Evolutionary conservation across 2,797 vertebrate genomes (phyloP).

Genomic region (Phyllotis vaccarum): DNA sequence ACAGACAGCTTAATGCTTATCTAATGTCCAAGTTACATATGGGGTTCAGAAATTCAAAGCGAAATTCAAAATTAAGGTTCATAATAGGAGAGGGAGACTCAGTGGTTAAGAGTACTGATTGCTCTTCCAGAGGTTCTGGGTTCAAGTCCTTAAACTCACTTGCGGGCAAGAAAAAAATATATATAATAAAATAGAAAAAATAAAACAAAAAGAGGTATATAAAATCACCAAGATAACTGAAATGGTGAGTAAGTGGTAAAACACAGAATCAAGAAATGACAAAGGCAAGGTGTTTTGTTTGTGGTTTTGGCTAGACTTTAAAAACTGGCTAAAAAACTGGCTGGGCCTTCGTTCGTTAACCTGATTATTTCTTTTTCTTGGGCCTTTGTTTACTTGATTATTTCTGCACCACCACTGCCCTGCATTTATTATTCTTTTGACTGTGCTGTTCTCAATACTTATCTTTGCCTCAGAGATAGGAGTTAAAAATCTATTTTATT

Average conservation of each 20-base stretch:
- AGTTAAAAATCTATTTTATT: constrained; percentile 20
- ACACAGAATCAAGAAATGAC: constrained; percentile 23
- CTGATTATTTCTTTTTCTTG: neutral
- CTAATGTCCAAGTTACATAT: constrained; percentile 18
- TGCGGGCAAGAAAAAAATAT: neutral
- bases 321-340: no score
- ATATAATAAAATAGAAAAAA: neutral
- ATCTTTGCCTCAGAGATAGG: neutral
- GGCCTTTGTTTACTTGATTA: neutral
- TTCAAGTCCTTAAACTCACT: neutral
- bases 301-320: neutral
- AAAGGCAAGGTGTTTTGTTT: constrained; percentile 23
- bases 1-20: constrained; percentile 14
- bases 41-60: constrained; percentile 29
- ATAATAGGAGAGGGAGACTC: neutral
- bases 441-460: constrained; percentile 19
- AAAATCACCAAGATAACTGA: neutral
- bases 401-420: no score
- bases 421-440: neutral
- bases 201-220: neutral
- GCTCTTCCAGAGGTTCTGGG: neutral
- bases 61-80: constrained; percentile 41
- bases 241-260: neutral
- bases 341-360: neutral
- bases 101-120: neutral